Percentiles rank a stretch among this genome's conserved stretches.
These are phyloP conservation scores for Elachura formosa DNA, from an alignment of 2,113 vertebrate species.

Conservation along the genomic window DNA sequence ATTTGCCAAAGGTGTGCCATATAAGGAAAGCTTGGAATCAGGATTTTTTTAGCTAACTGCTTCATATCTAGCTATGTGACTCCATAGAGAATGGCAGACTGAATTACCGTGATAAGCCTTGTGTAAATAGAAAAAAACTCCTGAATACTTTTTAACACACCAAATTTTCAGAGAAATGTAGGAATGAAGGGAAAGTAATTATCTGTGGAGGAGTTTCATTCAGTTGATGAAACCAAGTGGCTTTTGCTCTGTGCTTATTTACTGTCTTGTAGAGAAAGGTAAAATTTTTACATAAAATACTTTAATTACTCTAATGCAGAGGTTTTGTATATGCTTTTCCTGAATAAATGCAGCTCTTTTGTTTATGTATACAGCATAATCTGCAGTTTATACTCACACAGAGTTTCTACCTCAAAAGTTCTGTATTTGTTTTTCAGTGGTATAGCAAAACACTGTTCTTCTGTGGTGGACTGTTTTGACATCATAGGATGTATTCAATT, in stretches of 20 bases:
- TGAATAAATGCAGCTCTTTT: neutral
- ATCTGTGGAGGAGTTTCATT: neutral
- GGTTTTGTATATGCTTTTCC: neutral
- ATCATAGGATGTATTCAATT: neutral
- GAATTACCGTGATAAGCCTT: neutral
- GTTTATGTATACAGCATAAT: neutral
- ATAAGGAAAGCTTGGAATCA: conserved; percentile 8
- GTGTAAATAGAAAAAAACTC: neutral
- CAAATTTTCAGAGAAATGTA: neutral
- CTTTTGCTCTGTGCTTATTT: neutral
- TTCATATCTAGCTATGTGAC: conserved; percentile 9
- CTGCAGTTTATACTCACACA: neutral
- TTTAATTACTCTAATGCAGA: neutral
- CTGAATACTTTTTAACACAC: neutral
- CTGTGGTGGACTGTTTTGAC: neutral
- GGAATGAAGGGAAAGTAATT: neutral
- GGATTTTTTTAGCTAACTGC: neutral
- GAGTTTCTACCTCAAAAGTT: neutral
- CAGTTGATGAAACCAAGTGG: neutral
- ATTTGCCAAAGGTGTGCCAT: neutral
- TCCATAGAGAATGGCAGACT: neutral
- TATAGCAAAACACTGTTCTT: neutral
- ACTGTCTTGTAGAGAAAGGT: neutral
- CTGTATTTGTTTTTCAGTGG: neutral
- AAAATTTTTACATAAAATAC: neutral